These are phyloP conservation scores for Neoitamus cyanurus DNA, from an alignment of 2,888 invertebrate species.

Conservation along the genomic window DNA sequence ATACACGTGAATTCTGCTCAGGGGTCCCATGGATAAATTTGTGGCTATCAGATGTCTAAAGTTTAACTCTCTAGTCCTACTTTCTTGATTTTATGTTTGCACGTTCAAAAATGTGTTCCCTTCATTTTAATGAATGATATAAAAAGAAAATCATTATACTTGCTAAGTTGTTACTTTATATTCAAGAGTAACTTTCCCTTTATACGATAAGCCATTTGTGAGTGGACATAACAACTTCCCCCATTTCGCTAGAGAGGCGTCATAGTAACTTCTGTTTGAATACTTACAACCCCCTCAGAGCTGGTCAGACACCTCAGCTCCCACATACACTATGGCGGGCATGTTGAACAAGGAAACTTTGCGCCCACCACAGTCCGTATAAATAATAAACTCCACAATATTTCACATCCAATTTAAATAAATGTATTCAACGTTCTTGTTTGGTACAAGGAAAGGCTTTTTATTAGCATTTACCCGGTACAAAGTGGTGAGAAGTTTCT, in stretches of 20 bases:
- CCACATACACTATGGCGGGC: neutral
- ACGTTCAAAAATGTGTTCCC: too few species aligned
- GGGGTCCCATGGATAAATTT: too few species aligned
- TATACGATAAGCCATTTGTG: neutral
- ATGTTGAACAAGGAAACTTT: neutral
- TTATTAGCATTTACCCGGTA: slow-evolving; percentile 12
- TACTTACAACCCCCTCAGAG: neutral
- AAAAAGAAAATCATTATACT: too few species aligned
- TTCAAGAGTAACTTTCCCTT: neutral
- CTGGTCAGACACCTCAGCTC: neutral
- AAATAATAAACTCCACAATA: slow-evolving; percentile 18
- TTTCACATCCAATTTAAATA: slow-evolving; percentile 32
- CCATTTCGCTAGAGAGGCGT: neutral
- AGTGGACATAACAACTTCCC: neutral
- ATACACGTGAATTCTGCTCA: too few species aligned
- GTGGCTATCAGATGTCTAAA: too few species aligned
- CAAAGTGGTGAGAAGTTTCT: slow-evolving; percentile 23
- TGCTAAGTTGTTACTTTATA: neutral
- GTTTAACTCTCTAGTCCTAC: too few species aligned
- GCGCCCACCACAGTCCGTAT: neutral
- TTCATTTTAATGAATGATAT: too few species aligned
- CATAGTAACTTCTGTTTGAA: neutral
- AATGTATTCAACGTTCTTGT: slow-evolving; percentile 6
- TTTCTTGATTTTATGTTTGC: too few species aligned
- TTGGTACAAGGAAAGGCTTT: slow-evolving; percentile 31